Percentiles rank a stretch among this genome's conserved stretches.
phyloP scores from a whole-genome alignment of 2,113 vertebrate genomes.

The Sapajus apella region DNA sequence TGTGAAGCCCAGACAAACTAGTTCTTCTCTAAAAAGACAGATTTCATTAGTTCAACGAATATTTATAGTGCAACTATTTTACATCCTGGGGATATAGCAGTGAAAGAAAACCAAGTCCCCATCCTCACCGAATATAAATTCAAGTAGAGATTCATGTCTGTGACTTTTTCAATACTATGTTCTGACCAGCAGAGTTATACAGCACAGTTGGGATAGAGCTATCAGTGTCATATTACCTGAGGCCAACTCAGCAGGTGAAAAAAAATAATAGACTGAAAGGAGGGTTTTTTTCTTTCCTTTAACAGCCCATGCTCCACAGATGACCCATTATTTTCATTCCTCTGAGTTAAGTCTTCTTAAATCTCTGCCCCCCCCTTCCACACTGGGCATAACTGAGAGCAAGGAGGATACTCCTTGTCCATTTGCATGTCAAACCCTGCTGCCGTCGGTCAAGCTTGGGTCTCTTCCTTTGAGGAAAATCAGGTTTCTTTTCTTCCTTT shows the following conservation, averaged over 20 bases:
- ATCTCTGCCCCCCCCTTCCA: conserved; percentile 23
- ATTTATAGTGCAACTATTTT: not conserved
- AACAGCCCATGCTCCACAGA: not conserved
- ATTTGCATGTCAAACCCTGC: conserved; percentile 2
- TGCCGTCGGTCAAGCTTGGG: not conserved
- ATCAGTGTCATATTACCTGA: conserved; percentile 28
- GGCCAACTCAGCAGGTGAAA: conserved; percentile 37
- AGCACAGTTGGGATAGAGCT: not conserved
- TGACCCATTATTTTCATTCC: conserved; percentile 41
- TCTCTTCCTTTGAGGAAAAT: conserved; percentile 43
- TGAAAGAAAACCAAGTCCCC: not conserved
- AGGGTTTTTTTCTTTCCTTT: not conserved
- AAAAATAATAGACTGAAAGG: conserved; percentile 43
- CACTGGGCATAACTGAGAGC: not conserved
- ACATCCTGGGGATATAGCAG: not conserved
- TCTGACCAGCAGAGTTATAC: not conserved
- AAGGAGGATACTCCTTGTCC: not conserved
- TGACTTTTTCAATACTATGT: not conserved
- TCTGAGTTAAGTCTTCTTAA: conserved; percentile 35
- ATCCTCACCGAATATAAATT: conserved; percentile 1
- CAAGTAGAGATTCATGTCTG: not conserved
- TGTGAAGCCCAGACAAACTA: not conserved
- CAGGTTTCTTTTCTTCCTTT: conserved; percentile 13
- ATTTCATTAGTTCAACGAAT: conserved; percentile 52
- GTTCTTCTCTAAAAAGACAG: conserved; percentile 17